These are phyloP conservation scores for Phthorimaea operculella DNA, from an alignment of 1,140 invertebrate species.

Conservation along the genomic window DNA sequence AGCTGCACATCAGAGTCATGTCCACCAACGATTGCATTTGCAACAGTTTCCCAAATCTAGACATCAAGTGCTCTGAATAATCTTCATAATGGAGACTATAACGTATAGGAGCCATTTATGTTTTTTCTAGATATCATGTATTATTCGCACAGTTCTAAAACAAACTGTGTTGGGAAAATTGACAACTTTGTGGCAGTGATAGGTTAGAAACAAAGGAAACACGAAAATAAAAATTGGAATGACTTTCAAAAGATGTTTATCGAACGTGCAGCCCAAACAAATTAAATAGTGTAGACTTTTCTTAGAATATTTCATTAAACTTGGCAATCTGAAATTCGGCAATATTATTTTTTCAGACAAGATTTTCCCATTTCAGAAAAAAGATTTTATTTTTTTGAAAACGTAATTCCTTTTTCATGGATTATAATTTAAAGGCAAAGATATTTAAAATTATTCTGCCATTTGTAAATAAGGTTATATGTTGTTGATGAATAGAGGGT, in stretches of 20 bases:
- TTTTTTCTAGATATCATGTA: not conserved
- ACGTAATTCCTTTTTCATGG: not conserved
- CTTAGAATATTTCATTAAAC: not conserved
- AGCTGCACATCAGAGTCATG: slow-evolving; percentile 71
- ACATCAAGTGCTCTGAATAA: slow-evolving; percentile 69
- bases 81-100: slow-evolving; percentile 69
- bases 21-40: slow-evolving; percentile 72
- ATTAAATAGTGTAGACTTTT: not conserved
- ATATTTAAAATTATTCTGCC: slow-evolving; percentile 27
- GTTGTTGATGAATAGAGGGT: too few relatives aligned
- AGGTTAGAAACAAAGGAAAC: slow-evolving; percentile 29
- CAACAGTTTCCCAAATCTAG: slow-evolving; percentile 69
- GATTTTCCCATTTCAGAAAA: not conserved
- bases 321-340: not conserved
- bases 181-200: not conserved
- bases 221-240: slow-evolving; percentile 10
- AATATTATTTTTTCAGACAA: not conserved
- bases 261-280: not conserved
- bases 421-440: not conserved
- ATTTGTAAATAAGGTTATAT: too few relatives aligned
- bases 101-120: slow-evolving; percentile 59
- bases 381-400: not conserved
- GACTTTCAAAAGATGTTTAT: slow-evolving; percentile 2
- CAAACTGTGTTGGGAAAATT: not conserved
- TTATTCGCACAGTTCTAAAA: not conserved